Conservation (phyloP, 2,888 invertebrate genomes). For the Crocallis elinguaria region DNA sequence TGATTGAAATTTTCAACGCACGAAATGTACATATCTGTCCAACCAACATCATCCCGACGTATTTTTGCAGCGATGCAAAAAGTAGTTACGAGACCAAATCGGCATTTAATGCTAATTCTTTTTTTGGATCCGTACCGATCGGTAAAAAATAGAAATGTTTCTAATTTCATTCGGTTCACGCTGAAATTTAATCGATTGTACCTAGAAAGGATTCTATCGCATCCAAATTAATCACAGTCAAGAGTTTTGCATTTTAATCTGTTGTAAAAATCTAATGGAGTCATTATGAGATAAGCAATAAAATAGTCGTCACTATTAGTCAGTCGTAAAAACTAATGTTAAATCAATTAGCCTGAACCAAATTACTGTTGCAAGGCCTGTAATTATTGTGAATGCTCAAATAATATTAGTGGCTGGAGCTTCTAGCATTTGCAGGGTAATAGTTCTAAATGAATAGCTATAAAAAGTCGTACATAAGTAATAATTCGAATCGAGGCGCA, state of each 20-base stretch:
- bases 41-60: constrained; percentile 50
- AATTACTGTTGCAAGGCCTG: constrained; percentile 56
- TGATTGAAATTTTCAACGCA: constrained; percentile 78
- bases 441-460: constrained; percentile 59
- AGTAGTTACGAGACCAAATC: constrained; percentile 58
- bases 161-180: constrained; percentile 61
- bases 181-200: constrained; percentile 43
- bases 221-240: constrained; percentile 34
- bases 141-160: constrained; percentile 52
- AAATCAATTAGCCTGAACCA: constrained; percentile 62
- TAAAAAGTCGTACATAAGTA: constrained; percentile 65
- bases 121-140: constrained; percentile 34
- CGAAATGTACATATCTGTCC: constrained; percentile 53
- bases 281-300: constrained; percentile 36
- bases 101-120: constrained; percentile 61
- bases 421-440: constrained; percentile 62
- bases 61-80: constrained; percentile 75
- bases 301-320: constrained; percentile 43
- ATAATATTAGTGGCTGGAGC: constrained; percentile 51
- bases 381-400: constrained; percentile 60
- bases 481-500: constrained; percentile 47
- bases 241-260: constrained; percentile 29
- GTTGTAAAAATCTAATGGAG: constrained; percentile 33
- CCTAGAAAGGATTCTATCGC: constrained; percentile 27
- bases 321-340: constrained; percentile 57